Percentiles rank a stretch among this genome's conserved stretches.
Evolutionary conservation across 1,140 invertebrate species (phyloP).

Genomic region (Paraescarpia echinospica): DNA sequence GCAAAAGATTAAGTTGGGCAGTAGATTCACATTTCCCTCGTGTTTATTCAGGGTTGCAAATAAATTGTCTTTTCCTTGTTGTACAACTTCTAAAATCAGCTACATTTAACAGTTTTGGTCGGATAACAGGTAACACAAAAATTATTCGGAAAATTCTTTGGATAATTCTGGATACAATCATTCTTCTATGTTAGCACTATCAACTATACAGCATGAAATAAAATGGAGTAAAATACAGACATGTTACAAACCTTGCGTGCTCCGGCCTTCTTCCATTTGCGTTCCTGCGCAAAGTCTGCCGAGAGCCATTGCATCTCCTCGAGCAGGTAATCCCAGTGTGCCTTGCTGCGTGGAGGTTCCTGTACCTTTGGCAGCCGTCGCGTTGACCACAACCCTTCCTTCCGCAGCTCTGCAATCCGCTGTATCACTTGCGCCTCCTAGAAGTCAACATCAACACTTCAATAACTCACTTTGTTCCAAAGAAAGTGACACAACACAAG

Average conservation of each 20-base stretch:
- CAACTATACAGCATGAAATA: too few relatives aligned
- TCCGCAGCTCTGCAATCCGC: slow-evolving; percentile 75
- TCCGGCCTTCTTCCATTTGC: slow-evolving; percentile 95
- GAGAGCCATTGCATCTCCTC: slow-evolving; percentile 99
- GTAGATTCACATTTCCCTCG: too few relatives aligned
- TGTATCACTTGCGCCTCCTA: slow-evolving; percentile 89
- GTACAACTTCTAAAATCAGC: too few relatives aligned
- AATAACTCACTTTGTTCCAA: not conserved
- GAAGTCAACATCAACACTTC: not conserved
- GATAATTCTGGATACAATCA: too few relatives aligned
- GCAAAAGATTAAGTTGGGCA: too few relatives aligned
- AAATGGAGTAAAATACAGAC: not conserved
- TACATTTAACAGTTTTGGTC: too few relatives aligned
- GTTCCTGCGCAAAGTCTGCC: slow-evolving; percentile 94
- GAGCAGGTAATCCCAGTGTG: slow-evolving; percentile 98
- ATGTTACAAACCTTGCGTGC: slow-evolving; percentile 77
- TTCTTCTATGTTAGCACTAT: too few relatives aligned
- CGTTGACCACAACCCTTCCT: slow-evolving; percentile 90
- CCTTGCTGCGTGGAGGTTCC: slow-evolving; percentile 84
- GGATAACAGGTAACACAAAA: too few relatives aligned
- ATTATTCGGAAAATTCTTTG: too few relatives aligned
- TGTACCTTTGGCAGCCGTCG: slow-evolving; percentile 87
- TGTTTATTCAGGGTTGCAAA: too few relatives aligned
- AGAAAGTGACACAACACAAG: too few relatives aligned
- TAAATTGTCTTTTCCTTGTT: too few relatives aligned